A percentile compares a stretch with the other conserved stretches of the same genome.
Conservation (phyloP, 2,888 invertebrate genomes). For the Spialia ferax region DNA sequence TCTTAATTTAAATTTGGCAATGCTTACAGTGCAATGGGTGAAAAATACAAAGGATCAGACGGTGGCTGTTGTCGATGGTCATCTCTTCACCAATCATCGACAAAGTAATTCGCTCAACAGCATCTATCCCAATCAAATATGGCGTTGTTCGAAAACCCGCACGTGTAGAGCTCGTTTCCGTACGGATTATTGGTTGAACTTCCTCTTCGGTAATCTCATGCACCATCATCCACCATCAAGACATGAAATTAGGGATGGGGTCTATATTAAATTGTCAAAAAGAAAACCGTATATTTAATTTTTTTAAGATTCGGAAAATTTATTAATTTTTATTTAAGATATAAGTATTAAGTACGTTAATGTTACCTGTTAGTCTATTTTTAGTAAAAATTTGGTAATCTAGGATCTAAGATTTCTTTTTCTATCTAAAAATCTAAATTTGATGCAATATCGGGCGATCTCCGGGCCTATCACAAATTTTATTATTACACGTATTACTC, state of each 20-base stretch:
- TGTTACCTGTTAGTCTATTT: too few species aligned
- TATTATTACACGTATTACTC: too few species aligned
- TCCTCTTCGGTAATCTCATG: neutral
- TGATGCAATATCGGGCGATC: too few species aligned
- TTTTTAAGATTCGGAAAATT: too few species aligned
- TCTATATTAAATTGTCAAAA: neutral
- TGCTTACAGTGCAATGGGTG: neutral
- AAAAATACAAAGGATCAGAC: neutral
- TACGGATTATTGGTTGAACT: neutral
- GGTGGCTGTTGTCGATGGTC: slow-evolving; percentile 5
- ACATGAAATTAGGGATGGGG: neutral
- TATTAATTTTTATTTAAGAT: too few species aligned
- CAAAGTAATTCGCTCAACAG: neutral
- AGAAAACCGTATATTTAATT: neutral
- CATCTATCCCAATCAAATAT: neutral
- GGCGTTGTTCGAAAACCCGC: slow-evolving; percentile 7
- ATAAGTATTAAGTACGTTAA: too few species aligned
- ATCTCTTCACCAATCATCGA: slow-evolving; percentile 3
- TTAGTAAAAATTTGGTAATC: too few species aligned
- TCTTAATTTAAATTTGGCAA: neutral
- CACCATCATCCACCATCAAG: neutral
- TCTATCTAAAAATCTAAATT: too few species aligned
- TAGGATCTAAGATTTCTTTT: too few species aligned
- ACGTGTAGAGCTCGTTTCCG: neutral
- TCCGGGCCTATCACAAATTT: too few species aligned